A percentile compares a stretch with the other conserved stretches of the same genome.
phyloP scores from a whole-genome alignment of 2,113 vertebrate species.

The Polypterus bichir region DNA sequence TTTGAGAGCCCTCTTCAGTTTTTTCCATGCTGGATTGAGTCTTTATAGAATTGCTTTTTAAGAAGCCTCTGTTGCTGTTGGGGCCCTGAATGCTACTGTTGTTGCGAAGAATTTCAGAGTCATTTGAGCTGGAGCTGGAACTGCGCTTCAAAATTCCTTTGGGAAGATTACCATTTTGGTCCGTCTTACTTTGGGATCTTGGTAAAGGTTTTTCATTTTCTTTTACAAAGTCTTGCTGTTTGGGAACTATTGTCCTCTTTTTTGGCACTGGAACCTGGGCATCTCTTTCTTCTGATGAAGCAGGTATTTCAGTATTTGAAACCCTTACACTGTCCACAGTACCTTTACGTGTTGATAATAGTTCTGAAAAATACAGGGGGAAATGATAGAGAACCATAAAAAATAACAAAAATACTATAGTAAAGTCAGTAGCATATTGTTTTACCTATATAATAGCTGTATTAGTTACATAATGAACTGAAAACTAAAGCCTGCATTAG shows the following conservation, averaged over 20 bases:
- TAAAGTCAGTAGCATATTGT: too few relatives aligned
- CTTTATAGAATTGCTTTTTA: constrained; percentile 31
- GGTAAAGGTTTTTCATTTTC: constrained; percentile 30
- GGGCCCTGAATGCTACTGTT: constrained; percentile 29
- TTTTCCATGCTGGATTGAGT: constrained; percentile 20
- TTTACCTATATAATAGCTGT: too few relatives aligned
- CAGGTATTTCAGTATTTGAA: constrained; percentile 26
- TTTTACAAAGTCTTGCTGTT: constrained; percentile 21
- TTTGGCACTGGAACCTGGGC: constrained; percentile 65
- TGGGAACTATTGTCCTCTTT: constrained; percentile 62
- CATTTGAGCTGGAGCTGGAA: constrained; percentile 62
- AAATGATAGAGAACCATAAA: constrained; percentile 22
- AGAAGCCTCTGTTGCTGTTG: constrained; percentile 32
- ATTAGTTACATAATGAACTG: too few relatives aligned
- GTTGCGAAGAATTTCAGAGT: constrained; percentile 47
- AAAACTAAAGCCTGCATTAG: too few relatives aligned
- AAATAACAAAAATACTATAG: not conserved
- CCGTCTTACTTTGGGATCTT: constrained; percentile 18
- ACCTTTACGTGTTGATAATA: constrained; percentile 33
- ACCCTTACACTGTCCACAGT: constrained; percentile 24
- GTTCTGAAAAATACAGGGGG: constrained; percentile 45
- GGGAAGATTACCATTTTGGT: constrained; percentile 31
- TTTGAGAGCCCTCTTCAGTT: constrained; percentile 17
- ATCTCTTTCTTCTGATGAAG: constrained; percentile 28
- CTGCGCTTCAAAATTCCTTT: constrained; percentile 54